A percentile compares a stretch with the other conserved stretches of the same genome.
phyloP scores from a whole-genome alignment of 2,888 invertebrate genomes.

The Rhimphoctona megacephalus region DNA sequence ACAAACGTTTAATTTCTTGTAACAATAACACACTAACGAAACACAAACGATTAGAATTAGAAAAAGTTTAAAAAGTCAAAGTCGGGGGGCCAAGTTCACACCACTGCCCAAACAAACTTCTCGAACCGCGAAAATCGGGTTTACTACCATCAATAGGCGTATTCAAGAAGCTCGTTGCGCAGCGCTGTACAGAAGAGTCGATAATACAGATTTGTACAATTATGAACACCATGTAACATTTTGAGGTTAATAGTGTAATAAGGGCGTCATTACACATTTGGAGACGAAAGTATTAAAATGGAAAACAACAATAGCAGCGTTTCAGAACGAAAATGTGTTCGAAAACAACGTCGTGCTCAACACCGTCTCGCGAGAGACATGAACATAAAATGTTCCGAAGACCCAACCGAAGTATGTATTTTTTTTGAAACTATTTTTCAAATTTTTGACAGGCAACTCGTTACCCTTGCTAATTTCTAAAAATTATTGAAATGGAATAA shows the following conservation, averaged over 20 bases:
- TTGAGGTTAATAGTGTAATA: constrained; percentile 34
- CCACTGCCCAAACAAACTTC: no score
- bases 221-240: constrained; percentile 11
- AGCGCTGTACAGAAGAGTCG: background rate
- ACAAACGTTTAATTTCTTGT: no score
- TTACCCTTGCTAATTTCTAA: background rate
- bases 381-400: constrained; percentile 79
- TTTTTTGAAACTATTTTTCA: constrained; percentile 1
- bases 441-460: background rate
- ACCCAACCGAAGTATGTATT: constrained; percentile 78
- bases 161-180: no score
- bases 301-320: constrained; percentile 28
- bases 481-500: background rate
- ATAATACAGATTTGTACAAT: background rate
- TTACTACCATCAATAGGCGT: background rate
- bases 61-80: no score
- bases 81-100: no score
- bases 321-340: constrained; percentile 71
- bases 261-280: background rate
- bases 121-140: background rate
- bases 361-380: constrained; percentile 80
- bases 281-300: constrained; percentile 38
- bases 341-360: constrained; percentile 81
- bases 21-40: no score
- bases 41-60: no score